phyloP scores from a whole-genome alignment of 92 coral and sea anemone species.

The Ricordea florida region DNA sequence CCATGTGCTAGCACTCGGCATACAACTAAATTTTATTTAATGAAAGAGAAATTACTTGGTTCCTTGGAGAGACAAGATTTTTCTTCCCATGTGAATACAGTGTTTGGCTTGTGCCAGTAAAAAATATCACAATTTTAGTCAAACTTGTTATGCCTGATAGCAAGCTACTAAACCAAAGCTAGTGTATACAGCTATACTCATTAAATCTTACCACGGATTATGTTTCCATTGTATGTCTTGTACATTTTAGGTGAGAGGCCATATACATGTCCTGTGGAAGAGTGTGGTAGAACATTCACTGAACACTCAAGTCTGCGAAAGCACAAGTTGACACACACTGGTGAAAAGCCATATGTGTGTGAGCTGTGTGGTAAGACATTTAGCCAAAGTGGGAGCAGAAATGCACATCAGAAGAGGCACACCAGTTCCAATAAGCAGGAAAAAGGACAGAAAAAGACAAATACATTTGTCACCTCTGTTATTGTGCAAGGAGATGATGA shows the following conservation, averaged over 20 bases:
- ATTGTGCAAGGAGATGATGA: slow-evolving; percentile 43
- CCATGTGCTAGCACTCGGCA: too few relatives aligned
- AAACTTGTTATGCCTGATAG: too few relatives aligned
- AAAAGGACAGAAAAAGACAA: slow-evolving; percentile 12
- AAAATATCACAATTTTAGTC: too few relatives aligned
- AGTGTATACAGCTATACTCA: not conserved
- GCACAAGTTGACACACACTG: slow-evolving; percentile 86
- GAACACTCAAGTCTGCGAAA: slow-evolving; percentile 91
- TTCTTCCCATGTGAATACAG: too few relatives aligned
- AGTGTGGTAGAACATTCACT: slow-evolving; percentile 82
- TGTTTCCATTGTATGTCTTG: not conserved
- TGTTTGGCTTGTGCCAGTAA: too few relatives aligned
- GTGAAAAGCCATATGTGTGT: slow-evolving; percentile 83
- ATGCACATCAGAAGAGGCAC: slow-evolving; percentile 85
- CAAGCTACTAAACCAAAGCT: not conserved
- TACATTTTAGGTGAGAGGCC: slow-evolving; percentile 82
- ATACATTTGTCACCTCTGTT: slow-evolving; percentile 6
- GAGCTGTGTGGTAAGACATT: slow-evolving; percentile 81
- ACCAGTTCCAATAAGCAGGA: not conserved
- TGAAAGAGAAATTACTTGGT: too few relatives aligned
- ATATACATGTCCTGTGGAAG: slow-evolving; percentile 68
- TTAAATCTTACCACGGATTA: not conserved
- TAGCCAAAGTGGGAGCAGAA: slow-evolving; percentile 92
- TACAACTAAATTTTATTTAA: too few relatives aligned
- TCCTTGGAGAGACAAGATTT: too few relatives aligned